A percentile compares a stretch with the other conserved stretches of the same genome.
These are phyloP conservation scores for Apodemia hepburni DNA, from an alignment of 2,888 invertebrate genomes.

Conservation along the genomic window DNA sequence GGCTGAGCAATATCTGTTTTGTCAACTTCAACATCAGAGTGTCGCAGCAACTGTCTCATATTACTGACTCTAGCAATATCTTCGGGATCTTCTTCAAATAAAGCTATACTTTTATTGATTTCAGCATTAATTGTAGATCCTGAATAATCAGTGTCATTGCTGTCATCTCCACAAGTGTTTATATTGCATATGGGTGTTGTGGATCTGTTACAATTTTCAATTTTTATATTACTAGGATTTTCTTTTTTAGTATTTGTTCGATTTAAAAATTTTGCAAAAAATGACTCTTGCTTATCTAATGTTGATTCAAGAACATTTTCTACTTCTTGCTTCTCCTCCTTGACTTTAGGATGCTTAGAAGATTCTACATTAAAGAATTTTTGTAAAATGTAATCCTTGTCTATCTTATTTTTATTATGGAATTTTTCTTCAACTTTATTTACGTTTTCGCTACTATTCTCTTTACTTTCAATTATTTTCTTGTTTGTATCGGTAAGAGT, in stretches of 20 bases:
- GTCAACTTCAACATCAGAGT: constrained; percentile 36
- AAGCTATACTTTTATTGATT: constrained; percentile 67
- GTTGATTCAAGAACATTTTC: constrained; percentile 40
- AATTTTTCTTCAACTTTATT: constrained; percentile 1
- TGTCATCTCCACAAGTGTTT: constrained; percentile 52
- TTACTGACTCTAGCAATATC: constrained; percentile 50
- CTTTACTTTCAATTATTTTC: constrained; percentile 33
- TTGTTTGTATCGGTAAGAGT: neutral
- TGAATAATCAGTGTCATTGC: constrained; percentile 63
- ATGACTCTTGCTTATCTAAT: constrained; percentile 66
- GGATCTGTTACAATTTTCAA: neutral
- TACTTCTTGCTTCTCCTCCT: neutral
- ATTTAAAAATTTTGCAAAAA: constrained; percentile 65
- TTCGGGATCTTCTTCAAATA: constrained; percentile 62
- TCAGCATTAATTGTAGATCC: constrained; percentile 69
- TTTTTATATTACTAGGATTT: constrained; percentile 20
- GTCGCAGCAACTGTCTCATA: constrained; percentile 55
- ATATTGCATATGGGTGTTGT: constrained; percentile 50
- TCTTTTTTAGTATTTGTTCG: constrained; percentile 22
- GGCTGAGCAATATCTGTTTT: constrained; percentile 18
- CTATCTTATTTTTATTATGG: neutral
- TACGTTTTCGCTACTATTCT: constrained; percentile 17
- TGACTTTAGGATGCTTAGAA: constrained; percentile 21
- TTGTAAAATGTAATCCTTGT: constrained; percentile 7
- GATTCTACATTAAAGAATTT: constrained; percentile 7